Percentiles rank a stretch among this genome's conserved stretches.
These are phyloP conservation scores for Poeciliopsis infans DNA, from an alignment of 2,797 vertebrate species.

Conservation along the genomic window DNA sequence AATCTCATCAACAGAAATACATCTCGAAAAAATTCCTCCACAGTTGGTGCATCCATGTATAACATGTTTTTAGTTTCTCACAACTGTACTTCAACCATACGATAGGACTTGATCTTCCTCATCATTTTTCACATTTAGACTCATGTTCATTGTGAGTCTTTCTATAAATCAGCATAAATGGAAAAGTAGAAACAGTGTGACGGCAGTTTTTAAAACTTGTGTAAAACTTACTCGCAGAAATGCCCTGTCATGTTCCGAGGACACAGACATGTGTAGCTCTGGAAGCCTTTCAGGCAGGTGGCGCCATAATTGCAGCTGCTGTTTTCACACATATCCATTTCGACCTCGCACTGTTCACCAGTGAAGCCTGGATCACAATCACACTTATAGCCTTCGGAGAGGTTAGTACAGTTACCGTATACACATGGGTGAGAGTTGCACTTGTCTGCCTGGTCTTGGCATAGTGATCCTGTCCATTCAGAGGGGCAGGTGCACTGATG, in stretches of 20 bases:
- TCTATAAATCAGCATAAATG: neutral
- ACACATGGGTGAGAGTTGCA: conserved; percentile 87
- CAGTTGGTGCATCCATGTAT: neutral
- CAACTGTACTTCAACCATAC: neutral
- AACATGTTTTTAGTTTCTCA: neutral
- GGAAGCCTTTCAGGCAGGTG: conserved; percentile 83
- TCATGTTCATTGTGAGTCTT: neutral
- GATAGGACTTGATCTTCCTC: neutral
- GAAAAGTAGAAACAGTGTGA: neutral
- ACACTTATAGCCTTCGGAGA: conserved; percentile 77
- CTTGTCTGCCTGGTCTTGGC: conserved; percentile 74
- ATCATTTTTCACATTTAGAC: neutral
- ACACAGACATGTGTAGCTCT: conserved; percentile 86
- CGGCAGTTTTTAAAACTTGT: neutral
- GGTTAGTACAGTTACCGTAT: conserved; percentile 84
- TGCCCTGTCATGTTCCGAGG: conserved; percentile 86
- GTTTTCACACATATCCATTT: conserved; percentile 79
- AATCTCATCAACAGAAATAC: neutral
- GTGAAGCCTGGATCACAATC: conserved; percentile 84
- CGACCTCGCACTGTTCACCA: conserved; percentile 81
- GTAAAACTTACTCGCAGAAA: conserved; percentile 86
- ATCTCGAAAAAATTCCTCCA: neutral
- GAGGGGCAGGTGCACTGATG: conserved; percentile 82
- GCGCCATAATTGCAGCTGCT: conserved; percentile 87
- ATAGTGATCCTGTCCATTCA: conserved; percentile 82